Evolutionary conservation across 2,888 invertebrate genomes (phyloP).

Genomic region (Corythucha ciliata): DNA sequence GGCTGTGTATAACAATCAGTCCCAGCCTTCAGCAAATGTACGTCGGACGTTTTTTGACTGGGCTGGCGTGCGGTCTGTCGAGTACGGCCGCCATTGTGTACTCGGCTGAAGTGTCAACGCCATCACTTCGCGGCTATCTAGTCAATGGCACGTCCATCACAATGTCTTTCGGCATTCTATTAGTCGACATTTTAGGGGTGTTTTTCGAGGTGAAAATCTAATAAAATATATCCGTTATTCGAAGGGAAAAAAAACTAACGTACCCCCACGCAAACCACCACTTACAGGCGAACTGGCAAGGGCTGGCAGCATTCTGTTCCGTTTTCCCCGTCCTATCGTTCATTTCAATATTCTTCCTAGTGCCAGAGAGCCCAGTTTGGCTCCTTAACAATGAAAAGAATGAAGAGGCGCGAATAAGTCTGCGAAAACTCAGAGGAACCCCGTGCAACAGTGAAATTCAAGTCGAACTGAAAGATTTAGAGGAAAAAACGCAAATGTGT

Average conservation of each 20-base stretch:
- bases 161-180: slow-evolving; percentile 46
- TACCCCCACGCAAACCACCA: neutral
- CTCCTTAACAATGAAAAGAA: slow-evolving; percentile 43
- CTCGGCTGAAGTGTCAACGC: slow-evolving; percentile 43
- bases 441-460: slow-evolving; percentile 21
- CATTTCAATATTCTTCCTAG: slow-evolving; percentile 40
- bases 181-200: slow-evolving; percentile 47
- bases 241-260: neutral
- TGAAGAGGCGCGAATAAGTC: slow-evolving; percentile 42
- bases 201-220: slow-evolving; percentile 41
- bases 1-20: slow-evolving; percentile 32
- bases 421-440: slow-evolving; percentile 28
- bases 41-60: slow-evolving; percentile 32
- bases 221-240: neutral
- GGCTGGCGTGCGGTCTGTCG: slow-evolving; percentile 43
- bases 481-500: slow-evolving; percentile 18
- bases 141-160: slow-evolving; percentile 48
- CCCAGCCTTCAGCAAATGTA: slow-evolving; percentile 29
- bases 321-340: slow-evolving; percentile 42
- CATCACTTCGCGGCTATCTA: slow-evolving; percentile 43
- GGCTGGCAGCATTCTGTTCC: slow-evolving; percentile 32
- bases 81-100: slow-evolving; percentile 50
- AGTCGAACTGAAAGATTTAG: slow-evolving; percentile 30
- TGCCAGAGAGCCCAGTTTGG: slow-evolving; percentile 51
- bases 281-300: slow-evolving; percentile 32